Evolutionary conservation across 2,113 vertebrate species (phyloP).

Genomic region (Scomber colias): DNA sequence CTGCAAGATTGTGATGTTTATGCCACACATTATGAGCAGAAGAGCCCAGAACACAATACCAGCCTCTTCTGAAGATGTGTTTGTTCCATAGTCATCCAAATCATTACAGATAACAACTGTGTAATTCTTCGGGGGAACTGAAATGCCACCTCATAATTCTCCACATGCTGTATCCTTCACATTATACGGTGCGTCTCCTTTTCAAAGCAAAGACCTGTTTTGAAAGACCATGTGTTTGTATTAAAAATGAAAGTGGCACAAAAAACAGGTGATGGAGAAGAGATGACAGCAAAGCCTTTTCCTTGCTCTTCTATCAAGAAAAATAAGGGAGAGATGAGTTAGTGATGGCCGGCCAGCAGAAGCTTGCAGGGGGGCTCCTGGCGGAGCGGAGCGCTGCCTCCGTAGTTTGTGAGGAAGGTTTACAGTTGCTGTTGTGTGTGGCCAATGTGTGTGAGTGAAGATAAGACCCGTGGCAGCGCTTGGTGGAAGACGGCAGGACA

Average conservation of each 20-base stretch:
- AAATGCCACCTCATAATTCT: conserved; percentile 69
- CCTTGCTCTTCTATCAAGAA: conserved; percentile 19
- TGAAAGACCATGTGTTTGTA: conserved; percentile 45
- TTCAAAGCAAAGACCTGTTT: conserved; percentile 38
- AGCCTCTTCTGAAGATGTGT: conserved; percentile 41
- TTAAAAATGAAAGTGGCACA: conserved; percentile 49
- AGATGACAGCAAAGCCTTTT: conserved; percentile 53
- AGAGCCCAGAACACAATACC: conserved; percentile 50
- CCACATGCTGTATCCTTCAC: conserved; percentile 31
- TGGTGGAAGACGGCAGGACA: conserved; percentile 58
- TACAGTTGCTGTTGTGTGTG: conserved; percentile 59
- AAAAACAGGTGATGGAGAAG: conserved; percentile 45
- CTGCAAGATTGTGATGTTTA: conserved; percentile 67
- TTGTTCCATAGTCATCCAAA: conserved; percentile 50
- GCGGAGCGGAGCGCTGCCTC: not conserved
- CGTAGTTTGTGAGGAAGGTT: conserved; percentile 37
- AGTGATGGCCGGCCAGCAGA: conserved; percentile 45
- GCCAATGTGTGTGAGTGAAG: conserved; percentile 82
- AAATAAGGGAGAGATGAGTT: conserved; percentile 23
- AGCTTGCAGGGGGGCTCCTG: conserved; percentile 31
- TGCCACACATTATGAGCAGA: conserved; percentile 54
- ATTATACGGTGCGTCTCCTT: conserved; percentile 53
- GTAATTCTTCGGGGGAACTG: conserved; percentile 45
- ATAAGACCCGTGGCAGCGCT: conserved; percentile 75
- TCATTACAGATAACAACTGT: conserved; percentile 65